Evolutionary conservation across 2,113 vertebrate species (phyloP), one percentile per base, ranked within the genome.

Genomic region (Notarius lentiginosus): DNA sequence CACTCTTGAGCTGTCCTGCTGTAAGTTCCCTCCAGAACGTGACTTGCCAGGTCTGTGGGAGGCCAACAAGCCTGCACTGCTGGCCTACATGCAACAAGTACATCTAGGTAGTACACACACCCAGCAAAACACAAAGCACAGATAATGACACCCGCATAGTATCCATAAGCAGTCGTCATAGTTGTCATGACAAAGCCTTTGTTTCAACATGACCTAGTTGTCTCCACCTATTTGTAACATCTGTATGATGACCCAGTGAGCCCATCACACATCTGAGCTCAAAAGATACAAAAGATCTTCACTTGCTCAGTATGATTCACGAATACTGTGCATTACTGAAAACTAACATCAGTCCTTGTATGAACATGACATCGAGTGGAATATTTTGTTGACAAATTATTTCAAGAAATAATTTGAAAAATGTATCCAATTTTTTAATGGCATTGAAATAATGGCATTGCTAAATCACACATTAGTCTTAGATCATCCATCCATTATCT

Each of bases 1-100:
- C 79, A 99, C 98, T 0, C 73, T 99, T 91, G 98, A 99, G 81
- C 60, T 99, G 87, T 99, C 97, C 0, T 99, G 98, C 94, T 99
- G 98, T 83, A 98, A 98, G 95, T 99, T 95, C 75, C 98, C 98
- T 91, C 94, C 94, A 1, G 92, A 73, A 82, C 18, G 87, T 0
- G 86, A 96, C 49, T 96, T 99, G 87, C 93, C 94, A 22, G 84
- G 86, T 24, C 94, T 96, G 88, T 99, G 98, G 98, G 90, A 72
- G 3, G 95, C 96, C 47, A 99, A 99, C 94, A 96, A 91, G 87
- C 91, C 90, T 49, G 94, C 98, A 1, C 91, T 99, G 85, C 92
- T 98, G 0, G 94, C 96, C 79, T 99, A 96, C 41, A 96, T 99
- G 75, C 95, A 95, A 84, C 97, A 98, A 94, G 96, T 97, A 34